Conservation (phyloP, 2,888 invertebrate species). For the Drosophila picticornis region DNA sequence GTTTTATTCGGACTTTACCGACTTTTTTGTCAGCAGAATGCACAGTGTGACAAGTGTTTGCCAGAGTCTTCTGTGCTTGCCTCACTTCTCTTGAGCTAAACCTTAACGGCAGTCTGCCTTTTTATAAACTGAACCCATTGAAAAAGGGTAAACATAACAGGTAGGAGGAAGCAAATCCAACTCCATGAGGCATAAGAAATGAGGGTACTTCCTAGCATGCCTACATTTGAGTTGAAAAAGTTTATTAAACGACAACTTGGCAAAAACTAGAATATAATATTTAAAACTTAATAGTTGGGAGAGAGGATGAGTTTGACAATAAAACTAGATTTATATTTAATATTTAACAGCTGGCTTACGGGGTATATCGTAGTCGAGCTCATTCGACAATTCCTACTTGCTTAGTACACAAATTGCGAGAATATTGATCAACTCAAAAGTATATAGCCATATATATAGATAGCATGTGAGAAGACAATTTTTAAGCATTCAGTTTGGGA, state of each 20-base stretch:
- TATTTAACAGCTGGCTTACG: background rate
- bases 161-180: background rate
- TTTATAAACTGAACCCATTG: background rate
- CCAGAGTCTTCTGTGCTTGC: background rate
- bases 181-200: background rate
- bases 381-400: background rate
- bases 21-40: constrained; percentile 14
- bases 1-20: constrained; percentile 29
- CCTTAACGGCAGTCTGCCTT: background rate
- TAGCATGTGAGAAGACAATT: constrained; percentile 6
- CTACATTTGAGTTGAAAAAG: background rate
- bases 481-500: constrained; percentile 9
- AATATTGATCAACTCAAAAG: constrained; percentile 1
- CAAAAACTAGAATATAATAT: background rate
- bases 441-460: background rate
- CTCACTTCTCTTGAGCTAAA: background rate
- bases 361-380: background rate
- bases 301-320: background rate
- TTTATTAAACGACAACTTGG: background rate
- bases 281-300: background rate
- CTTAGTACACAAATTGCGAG: background rate
- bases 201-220: background rate
- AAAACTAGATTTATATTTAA: background rate
- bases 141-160: background rate
- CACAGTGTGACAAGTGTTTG: constrained; percentile 12